Conservation (phyloP, 2,797 vertebrate genomes). For the Emydoidea blandingii region DNA sequence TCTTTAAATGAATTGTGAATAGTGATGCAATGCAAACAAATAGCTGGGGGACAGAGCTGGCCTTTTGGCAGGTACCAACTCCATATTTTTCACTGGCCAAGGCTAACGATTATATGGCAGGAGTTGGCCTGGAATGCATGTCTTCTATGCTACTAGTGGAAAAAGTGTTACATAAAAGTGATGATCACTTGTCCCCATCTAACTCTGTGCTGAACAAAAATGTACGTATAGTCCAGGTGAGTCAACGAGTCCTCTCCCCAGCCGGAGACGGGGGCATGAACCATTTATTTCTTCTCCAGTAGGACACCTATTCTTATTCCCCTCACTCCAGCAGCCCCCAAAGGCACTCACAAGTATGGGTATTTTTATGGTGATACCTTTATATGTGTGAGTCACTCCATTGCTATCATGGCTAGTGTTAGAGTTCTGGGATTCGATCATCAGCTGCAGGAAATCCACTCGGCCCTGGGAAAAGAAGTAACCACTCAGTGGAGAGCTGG, state of each 20-base stretch:
- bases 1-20: neutral
- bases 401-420: fast-evolving
- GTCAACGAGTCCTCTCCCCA: neutral
- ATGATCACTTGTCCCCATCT: neutral
- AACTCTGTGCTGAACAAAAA: neutral
- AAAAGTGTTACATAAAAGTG: neutral
- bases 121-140: neutral
- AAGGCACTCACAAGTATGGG: fast-evolving
- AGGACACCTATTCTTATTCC: fast-evolving
- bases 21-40: neutral
- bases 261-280: neutral
- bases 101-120: neutral
- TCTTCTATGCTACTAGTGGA: neutral
- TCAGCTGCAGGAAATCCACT: constrained; percentile 75
- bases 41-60: neutral
- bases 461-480: constrained; percentile 61
- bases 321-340: fast-evolving
- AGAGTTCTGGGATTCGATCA: constrained; percentile 63
- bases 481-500: neutral
- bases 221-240: neutral
- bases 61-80: neutral
- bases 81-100: neutral
- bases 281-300: neutral
- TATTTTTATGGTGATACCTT: constrained; percentile 55
- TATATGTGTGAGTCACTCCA: fast-evolving